Evolutionary conservation across 1,140 invertebrate genomes (phyloP), one percentile per base, ranked within the genome.

Genomic region (Condylostylus longicornis): DNA sequence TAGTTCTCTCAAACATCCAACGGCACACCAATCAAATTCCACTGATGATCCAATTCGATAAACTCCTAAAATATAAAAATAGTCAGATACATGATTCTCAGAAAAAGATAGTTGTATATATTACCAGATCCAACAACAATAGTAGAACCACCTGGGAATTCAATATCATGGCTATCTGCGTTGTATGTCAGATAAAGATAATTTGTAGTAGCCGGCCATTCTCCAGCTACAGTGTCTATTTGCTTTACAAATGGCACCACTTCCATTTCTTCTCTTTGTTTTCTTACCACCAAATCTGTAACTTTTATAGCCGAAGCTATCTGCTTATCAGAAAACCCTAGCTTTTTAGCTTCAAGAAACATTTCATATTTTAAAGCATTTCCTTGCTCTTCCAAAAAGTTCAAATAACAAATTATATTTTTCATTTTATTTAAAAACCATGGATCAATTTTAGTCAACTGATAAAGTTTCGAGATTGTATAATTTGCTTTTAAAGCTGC

Each of bases 1-100:
- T 12, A 99, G 59, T 61, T 98, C 90, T 37, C 82, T 68, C 19
- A 98, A 70, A 59, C 94, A 99, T 19, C 91, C 87, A 8, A 98
- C 95, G 27, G 94, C 93, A 62, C 95, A 99, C 84, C 93, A 98
- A 65, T 99, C 96, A 64, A 99, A 99, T 65, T 99, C 96, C 2
- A 99, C 96, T 2, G 91, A 97, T 50, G 89, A 95, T 4, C 96
- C 96, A 45, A 99, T 99, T 38, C 96, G 71, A 57, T 99, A 99
- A 1, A 98, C 96, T 2, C 96, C 96, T n/a, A n/a, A n/a, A n/a
- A n/a, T n/a, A n/a, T n/a, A n/a, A n/a, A n/a, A n/a, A n/a, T n/a
- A n/a, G n/a, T n/a, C n/a, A n/a, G n/a, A n/a, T n/a, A n/a, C n/a
- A n/a, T n/a, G n/a, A n/a, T n/a, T n/a, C n/a, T n/a, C n/a, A n/a